Evolutionary conservation across 2,113 vertebrate species (phyloP), one percentile per base, ranked within the genome.

Genomic region (Brachyhypopomus occidentalis): DNA sequence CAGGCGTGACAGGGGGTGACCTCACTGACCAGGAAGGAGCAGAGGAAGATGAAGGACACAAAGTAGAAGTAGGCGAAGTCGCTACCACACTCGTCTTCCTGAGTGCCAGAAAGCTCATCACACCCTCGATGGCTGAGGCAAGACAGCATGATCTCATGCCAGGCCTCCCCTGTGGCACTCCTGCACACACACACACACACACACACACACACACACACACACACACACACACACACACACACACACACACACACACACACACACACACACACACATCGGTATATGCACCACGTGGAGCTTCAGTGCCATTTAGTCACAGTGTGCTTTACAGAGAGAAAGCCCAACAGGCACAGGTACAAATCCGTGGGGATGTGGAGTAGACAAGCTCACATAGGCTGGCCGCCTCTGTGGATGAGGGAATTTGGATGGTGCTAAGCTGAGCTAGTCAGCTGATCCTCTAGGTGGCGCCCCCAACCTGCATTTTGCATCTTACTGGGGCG

Each of bases 21-120:
- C 67, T 63, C 25, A 93, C 97, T 95, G 84, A 99, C 97, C 96
- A 99, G 92, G 77, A 99, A 99, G 78, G 97, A 99, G 88, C 97
- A 99, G 20, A 99, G 94, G 92, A 99, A 98, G 89, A 99, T 98
- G 90, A 99, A 98, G 0, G 96, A 98, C 69, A 98, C 97, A 0
- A 99, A 99, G 94, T 99, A 99, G 88, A 99, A 98, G 79, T 98
- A 99, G 85, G 97, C 96, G 23, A 99, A 98, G 84, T 98, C 96
- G 0, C 96, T 99, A 86, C 97, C 97, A 0, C 97, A 98, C 72
- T 97, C 95, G 0, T 94, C 94, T 63, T 92, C 95, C 19, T 76
- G 86, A 1, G 90, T 90, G 80, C 95, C 95, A 0, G 95, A 94
- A 2, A 81, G 86, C 0, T 87, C 86, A 2, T 99, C 97, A 0